A percentile compares a stretch with the other conserved stretches of the same genome.
phyloP scores from a whole-genome alignment of 2,113 vertebrate species.

The Paramormyrops kingsleyae region DNA sequence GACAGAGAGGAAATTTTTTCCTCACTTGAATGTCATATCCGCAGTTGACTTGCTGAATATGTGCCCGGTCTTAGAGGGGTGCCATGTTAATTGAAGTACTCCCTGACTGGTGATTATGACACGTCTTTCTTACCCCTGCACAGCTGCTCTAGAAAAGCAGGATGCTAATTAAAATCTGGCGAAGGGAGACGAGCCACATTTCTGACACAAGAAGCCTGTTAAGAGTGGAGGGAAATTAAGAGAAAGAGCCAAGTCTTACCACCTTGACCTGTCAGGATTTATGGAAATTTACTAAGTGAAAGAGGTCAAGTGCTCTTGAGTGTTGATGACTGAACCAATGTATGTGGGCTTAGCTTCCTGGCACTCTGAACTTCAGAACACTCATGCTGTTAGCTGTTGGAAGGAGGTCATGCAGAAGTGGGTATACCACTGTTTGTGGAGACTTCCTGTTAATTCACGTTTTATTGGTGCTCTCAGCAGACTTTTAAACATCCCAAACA shows the following conservation, averaged over 20 bases:
- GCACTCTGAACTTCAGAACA: background rate
- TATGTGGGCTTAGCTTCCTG: background rate
- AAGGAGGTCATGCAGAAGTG: background rate
- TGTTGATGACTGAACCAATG: background rate
- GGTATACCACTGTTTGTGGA: background rate
- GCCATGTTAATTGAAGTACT: constrained; percentile 61
- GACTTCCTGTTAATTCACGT: background rate
- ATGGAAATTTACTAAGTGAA: constrained; percentile 15
- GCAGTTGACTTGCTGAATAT: constrained; percentile 42
- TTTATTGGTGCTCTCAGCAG: background rate
- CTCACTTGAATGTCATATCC: constrained; percentile 33
- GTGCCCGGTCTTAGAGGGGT: constrained; percentile 46
- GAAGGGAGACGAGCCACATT: constrained; percentile 41
- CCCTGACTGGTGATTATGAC: constrained; percentile 61
- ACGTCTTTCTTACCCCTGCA: constrained; percentile 59
- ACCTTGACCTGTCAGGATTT: background rate
- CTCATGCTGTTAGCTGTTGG: background rate
- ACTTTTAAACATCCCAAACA: background rate
- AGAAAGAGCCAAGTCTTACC: background rate
- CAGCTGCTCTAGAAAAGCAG: constrained; percentile 59
- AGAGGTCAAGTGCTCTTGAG: constrained; percentile 34
- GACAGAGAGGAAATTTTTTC: constrained; percentile 43
- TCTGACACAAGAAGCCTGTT: constrained; percentile 21
- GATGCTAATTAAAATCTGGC: constrained; percentile 50
- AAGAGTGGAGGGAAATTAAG: background rate